phyloP scores from a whole-genome alignment of 2,888 invertebrate species.

The Mycalesis mineus region DNA sequence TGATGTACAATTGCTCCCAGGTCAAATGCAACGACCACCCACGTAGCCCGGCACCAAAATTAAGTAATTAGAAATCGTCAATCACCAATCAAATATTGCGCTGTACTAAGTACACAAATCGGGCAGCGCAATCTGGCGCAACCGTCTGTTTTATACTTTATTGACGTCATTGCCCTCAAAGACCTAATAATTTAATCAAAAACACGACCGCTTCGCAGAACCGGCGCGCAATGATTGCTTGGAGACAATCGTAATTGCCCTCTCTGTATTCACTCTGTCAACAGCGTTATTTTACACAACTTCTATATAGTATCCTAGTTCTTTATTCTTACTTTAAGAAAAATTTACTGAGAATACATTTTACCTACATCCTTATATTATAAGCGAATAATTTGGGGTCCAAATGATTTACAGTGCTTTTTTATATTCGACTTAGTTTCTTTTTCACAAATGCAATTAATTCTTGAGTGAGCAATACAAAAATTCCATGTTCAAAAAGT shows the following conservation, averaged over 20 bases:
- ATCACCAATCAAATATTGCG: constrained; percentile 19
- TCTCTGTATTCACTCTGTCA: constrained; percentile 21
- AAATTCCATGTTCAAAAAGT: no score
- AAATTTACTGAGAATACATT: no score
- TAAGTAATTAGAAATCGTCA: constrained; percentile 8
- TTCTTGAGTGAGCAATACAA: no score
- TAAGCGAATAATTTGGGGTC: background rate
- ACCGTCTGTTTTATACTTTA: constrained; percentile 37
- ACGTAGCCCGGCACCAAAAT: background rate
- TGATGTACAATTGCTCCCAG: background rate
- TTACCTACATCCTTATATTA: no score
- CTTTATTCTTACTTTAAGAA: no score
- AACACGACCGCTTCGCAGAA: constrained; percentile 31
- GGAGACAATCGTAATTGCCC: constrained; percentile 30
- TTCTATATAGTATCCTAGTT: background rate
- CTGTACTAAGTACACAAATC: constrained; percentile 15
- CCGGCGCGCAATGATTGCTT: constrained; percentile 28
- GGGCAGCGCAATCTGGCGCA: constrained; percentile 13
- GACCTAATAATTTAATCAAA: constrained; percentile 58
- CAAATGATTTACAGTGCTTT: no score
- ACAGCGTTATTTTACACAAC: constrained; percentile 12
- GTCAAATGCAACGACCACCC: background rate
- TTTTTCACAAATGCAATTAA: no score
- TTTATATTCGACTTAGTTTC: no score
- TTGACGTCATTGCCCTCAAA: constrained; percentile 31